Conservation (phyloP, 2,113 vertebrate genomes). For the Myotis brandtii region DNA sequence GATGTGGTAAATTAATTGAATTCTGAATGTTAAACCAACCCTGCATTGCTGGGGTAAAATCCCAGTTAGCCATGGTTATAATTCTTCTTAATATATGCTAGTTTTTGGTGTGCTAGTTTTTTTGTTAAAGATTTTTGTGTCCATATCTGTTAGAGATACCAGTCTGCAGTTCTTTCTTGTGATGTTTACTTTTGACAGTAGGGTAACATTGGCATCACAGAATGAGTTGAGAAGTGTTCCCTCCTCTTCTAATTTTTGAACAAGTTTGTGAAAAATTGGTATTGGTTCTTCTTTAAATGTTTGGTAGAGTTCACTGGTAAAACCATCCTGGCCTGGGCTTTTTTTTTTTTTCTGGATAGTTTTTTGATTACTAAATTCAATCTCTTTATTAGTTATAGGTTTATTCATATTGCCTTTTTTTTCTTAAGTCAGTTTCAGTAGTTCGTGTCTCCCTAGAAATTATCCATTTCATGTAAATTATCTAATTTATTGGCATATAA, state of each 20-base stretch:
- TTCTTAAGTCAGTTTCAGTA: not conserved
- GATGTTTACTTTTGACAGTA: not conserved
- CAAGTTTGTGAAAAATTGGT: not conserved
- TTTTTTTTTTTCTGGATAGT: not conserved
- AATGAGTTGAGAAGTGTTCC: not conserved
- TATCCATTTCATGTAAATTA: not conserved
- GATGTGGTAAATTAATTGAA: not conserved
- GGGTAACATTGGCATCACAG: not conserved
- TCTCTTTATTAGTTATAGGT: not conserved
- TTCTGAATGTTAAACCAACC: not conserved
- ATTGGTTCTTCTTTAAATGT: not conserved
- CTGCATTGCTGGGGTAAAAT: not conserved
- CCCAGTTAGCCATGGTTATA: not conserved
- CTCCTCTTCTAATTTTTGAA: not conserved
- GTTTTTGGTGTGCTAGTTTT: not conserved
- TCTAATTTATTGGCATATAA: not conserved
- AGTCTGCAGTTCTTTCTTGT: not conserved
- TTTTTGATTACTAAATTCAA: not conserved
- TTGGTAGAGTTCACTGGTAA: not conserved
- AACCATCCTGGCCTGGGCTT: not conserved
- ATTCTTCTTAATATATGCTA: constrained; percentile 14
- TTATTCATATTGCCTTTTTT: not conserved
- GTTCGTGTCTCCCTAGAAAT: not conserved
- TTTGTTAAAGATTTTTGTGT: not conserved
- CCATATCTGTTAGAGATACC: not conserved